Evolutionary conservation across 1,140 invertebrate genomes (phyloP).

Genomic region (Metaphire vulgaris): DNA sequence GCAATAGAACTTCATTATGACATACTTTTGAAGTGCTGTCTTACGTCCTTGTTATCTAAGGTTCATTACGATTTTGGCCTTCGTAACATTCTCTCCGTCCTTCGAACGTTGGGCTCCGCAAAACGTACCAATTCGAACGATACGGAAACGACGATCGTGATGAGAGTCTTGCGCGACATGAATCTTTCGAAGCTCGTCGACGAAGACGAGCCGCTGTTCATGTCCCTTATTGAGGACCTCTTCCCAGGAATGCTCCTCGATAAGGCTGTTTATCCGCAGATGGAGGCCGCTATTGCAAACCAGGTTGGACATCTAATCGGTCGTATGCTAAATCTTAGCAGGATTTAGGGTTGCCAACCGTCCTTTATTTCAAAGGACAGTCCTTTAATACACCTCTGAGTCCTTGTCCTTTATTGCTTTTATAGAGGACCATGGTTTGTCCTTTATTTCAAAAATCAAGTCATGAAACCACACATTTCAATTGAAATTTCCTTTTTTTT

Average conservation of each 20-base stretch:
- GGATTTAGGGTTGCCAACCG: too few relatives aligned
- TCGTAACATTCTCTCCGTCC: conserved; percentile 86
- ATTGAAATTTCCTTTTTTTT: too few relatives aligned
- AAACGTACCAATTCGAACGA: conserved; percentile 86
- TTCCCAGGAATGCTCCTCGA: conserved; percentile 88
- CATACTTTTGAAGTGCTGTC: too few relatives aligned
- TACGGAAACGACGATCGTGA: conserved; percentile 88
- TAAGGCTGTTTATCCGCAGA: conserved; percentile 80
- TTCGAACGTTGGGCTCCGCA: conserved; percentile 80
- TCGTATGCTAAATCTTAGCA: too few relatives aligned
- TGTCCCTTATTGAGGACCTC: conserved; percentile 87
- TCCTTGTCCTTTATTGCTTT: too few relatives aligned
- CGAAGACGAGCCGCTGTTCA: conserved; percentile 93
- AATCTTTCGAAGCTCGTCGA: conserved; percentile 94
- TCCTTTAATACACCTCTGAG: too few relatives aligned
- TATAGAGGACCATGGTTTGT: too few relatives aligned
- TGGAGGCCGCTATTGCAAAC: conserved; percentile 49
- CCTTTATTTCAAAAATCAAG: too few relatives aligned
- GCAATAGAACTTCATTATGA: too few relatives aligned
- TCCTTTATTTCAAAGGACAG: too few relatives aligned
- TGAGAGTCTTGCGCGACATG: conserved; percentile 94
- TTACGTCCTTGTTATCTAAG: conserved; percentile 48
- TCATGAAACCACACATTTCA: too few relatives aligned
- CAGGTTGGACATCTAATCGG: conserved; percentile 39
- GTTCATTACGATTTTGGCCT: conserved; percentile 96